These are phyloP conservation scores for Pyrrhia umbra DNA, from an alignment of 2,888 invertebrate species.

Conservation along the genomic window DNA sequence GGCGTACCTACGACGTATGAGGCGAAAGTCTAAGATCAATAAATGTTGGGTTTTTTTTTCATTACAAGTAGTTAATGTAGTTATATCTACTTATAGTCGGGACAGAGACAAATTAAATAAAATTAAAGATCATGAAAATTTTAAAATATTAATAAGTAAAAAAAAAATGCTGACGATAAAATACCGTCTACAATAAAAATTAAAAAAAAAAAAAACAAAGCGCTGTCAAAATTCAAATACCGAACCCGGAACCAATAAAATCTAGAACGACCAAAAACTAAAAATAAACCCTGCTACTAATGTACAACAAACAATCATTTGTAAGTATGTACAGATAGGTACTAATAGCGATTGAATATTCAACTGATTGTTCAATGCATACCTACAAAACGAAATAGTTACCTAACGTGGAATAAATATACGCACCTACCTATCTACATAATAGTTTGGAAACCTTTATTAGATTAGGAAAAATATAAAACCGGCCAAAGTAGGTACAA, in stretches of 20 bases:
- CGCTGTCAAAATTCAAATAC: slow-evolving; percentile 5
- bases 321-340: slow-evolving; percentile 1
- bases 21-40: too few relatives aligned
- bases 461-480: slow-evolving; percentile 4
- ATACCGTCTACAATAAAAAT: too few relatives aligned
- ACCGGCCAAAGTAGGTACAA: slow-evolving; percentile 16
- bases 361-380: slow-evolving; percentile 33
- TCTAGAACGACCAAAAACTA: not conserved
- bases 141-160: too few relatives aligned
- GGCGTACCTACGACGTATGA: too few relatives aligned
- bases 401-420: slow-evolving; percentile 40
- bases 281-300: slow-evolving; percentile 1
- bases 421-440: slow-evolving; percentile 17
- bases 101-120: too few relatives aligned
- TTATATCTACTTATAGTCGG: too few relatives aligned
- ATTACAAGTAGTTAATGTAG: too few relatives aligned
- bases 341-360: slow-evolving; percentile 45
- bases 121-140: too few relatives aligned
- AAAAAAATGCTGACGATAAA: too few relatives aligned
- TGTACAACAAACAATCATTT: slow-evolving; percentile 8
- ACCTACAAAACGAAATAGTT: slow-evolving; percentile 30
- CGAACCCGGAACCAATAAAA: slow-evolving; percentile 34
- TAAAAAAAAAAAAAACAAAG: not conserved
- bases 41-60: too few relatives aligned
- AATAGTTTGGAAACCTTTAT: slow-evolving; percentile 38